phyloP scores from a whole-genome alignment of 2,797 vertebrate species.

The Toxotes lorentzi region DNA sequence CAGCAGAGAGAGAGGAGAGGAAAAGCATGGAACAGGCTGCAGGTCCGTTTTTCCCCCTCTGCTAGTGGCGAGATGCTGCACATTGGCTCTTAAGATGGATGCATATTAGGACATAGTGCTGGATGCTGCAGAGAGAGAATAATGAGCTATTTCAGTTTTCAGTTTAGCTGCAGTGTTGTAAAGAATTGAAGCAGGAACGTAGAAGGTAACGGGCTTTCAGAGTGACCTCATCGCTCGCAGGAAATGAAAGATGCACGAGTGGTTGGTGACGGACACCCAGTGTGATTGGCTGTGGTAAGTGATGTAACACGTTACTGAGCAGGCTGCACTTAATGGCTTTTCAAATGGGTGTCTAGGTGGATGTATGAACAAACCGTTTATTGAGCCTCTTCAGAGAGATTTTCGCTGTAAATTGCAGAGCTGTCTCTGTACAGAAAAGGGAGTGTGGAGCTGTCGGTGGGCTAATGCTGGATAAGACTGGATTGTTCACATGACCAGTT shows the following conservation, averaged over 20 bases:
- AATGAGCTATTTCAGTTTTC: constrained; percentile 9
- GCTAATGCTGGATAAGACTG: constrained; percentile 90
- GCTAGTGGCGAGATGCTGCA: constrained; percentile 45
- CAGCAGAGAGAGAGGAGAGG: constrained; percentile 48
- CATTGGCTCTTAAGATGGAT: constrained; percentile 35
- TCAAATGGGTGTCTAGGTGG: constrained; percentile 86
- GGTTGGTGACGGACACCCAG: constrained; percentile 91
- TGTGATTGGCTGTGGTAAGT: constrained; percentile 97
- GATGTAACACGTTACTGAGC: constrained; percentile 96
- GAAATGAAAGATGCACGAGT: constrained; percentile 88
- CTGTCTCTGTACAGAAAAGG: constrained; percentile 71
- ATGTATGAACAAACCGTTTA: constrained; percentile 65
- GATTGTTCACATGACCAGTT: constrained; percentile 83
- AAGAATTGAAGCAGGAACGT: constrained; percentile 9
- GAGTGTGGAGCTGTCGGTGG: constrained; percentile 79
- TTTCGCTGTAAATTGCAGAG: constrained; percentile 75
- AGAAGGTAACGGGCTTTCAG: constrained; percentile 39
- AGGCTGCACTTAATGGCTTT: constrained; percentile 91
- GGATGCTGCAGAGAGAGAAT: constrained; percentile 36
- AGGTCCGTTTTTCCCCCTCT: constrained; percentile 47
- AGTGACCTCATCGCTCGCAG: constrained; percentile 83
- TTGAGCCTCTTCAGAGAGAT: constrained; percentile 74
- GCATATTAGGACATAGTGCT: constrained; percentile 12
- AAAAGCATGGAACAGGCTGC: constrained; percentile 71
- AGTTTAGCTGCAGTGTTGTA: constrained; percentile 14